Percentiles rank a stretch among this genome's conserved stretches.
Evolutionary conservation across 2,888 invertebrate species (phyloP).

Genomic region (Scaptomyza parva): DNA sequence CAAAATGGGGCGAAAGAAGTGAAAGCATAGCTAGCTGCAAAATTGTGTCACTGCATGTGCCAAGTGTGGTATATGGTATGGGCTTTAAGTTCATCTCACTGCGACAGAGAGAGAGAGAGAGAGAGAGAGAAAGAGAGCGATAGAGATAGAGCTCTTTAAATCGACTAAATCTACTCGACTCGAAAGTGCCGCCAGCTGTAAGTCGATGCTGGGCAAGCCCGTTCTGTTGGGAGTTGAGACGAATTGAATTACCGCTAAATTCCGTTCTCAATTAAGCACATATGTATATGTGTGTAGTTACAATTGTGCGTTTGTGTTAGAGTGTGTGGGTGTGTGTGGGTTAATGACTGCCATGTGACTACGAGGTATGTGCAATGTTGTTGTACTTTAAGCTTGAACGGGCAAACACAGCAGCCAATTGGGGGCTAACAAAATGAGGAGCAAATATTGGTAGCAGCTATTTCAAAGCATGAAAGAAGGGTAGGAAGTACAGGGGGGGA

Average conservation of each 20-base stretch:
- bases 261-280: conserved; percentile 73
- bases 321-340: conserved; percentile 8
- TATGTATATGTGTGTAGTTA: conserved; percentile 22
- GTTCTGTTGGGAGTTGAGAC: conserved; percentile 31
- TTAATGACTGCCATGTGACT: conserved; percentile 11
- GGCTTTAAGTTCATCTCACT: conserved; percentile 12
- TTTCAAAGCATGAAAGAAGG: conserved; percentile 12
- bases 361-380: conserved; percentile 5
- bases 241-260: conserved; percentile 69
- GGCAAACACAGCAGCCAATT: conserved; percentile 37
- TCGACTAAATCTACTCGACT: conserved; percentile 23
- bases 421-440: conserved; percentile 43
- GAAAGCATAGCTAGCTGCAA: conserved; percentile 14
- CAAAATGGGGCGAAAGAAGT: conserved; percentile 21
- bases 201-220: conserved; percentile 8
- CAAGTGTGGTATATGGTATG: conserved; percentile 19
- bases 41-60: conserved; percentile 51
- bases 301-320: not conserved
- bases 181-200: conserved; percentile 16
- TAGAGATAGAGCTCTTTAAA: conserved; percentile 36
- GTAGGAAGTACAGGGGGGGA: conserved; percentile 9
- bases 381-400: conserved; percentile 17
- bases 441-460: conserved; percentile 51
- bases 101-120: not conserved
- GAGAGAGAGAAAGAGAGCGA: not conserved